These are phyloP conservation scores for Protonemura montana DNA, from an alignment of 2,888 invertebrate genomes.

Conservation along the genomic window DNA sequence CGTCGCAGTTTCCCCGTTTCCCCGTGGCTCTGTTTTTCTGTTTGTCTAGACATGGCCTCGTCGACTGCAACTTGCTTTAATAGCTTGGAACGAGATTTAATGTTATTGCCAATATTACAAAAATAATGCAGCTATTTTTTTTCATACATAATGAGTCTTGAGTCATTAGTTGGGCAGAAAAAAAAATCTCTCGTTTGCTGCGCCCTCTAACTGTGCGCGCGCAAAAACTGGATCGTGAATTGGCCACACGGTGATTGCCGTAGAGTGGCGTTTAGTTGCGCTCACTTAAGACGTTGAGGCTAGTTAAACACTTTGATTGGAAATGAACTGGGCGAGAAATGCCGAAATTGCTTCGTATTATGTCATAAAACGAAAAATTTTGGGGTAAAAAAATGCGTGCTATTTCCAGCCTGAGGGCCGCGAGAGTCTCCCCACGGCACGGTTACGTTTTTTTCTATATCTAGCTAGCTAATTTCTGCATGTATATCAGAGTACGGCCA, in stretches of 20 bases:
- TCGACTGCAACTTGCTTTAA: neutral
- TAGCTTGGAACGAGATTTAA: neutral
- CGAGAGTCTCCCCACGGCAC: neutral
- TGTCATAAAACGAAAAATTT: neutral
- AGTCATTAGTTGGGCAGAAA: neutral
- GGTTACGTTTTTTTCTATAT: neutral
- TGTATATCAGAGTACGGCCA: too few species aligned
- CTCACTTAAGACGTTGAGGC: neutral
- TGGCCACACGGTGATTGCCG: neutral
- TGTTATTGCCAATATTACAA: neutral
- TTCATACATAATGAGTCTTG: neutral
- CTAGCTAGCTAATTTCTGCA: neutral
- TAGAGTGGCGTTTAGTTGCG: neutral
- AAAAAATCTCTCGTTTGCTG: neutral
- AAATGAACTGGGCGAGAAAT: neutral
- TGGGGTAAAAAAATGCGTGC: neutral
- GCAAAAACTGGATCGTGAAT: neutral
- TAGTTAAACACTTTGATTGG: neutral
- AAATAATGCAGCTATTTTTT: neutral
- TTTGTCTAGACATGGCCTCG: neutral
- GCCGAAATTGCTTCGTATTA: neutral
- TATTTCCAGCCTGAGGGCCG: neutral
- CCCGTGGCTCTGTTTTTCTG: neutral
- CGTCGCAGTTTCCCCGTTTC: neutral
- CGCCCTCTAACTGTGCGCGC: neutral